Conservation (phyloP, 2,797 vertebrate genomes). For the Enteromius treurensis region DNA sequence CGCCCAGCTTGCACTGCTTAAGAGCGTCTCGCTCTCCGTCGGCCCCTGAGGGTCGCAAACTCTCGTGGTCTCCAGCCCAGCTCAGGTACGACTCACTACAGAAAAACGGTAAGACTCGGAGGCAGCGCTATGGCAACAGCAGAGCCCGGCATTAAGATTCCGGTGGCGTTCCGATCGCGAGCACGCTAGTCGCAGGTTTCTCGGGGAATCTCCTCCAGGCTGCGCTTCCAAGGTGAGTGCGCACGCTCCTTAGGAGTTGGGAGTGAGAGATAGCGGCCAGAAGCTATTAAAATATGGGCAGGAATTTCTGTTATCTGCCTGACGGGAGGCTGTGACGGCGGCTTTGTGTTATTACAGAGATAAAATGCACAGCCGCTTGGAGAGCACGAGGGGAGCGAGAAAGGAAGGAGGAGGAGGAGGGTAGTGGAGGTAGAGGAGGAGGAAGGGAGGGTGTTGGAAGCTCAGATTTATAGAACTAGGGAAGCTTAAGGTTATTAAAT, state of each 20-base stretch:
- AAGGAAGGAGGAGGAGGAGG: slow-evolving; percentile 48
- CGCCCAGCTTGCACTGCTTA: slow-evolving; percentile 28
- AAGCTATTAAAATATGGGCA: slow-evolving; percentile 90
- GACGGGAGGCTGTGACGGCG: slow-evolving; percentile 76
- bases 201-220: slow-evolving; percentile 81
- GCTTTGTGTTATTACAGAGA: slow-evolving; percentile 87
- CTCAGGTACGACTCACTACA: slow-evolving; percentile 29
- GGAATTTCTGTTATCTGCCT: slow-evolving; percentile 79
- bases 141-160: slow-evolving; percentile 64
- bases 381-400: slow-evolving; percentile 57
- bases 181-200: slow-evolving; percentile 70
- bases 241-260: slow-evolving; percentile 83
- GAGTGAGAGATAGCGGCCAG: slow-evolving; percentile 81
- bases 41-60: slow-evolving; percentile 32
- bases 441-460: slow-evolving; percentile 73
- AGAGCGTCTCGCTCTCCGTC: slow-evolving; percentile 24
- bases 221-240: slow-evolving; percentile 83
- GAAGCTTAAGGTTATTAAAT: slow-evolving; percentile 88
- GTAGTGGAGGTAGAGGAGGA: slow-evolving; percentile 54
- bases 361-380: slow-evolving; percentile 82
- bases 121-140: slow-evolving; percentile 58
- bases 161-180: slow-evolving; percentile 42
- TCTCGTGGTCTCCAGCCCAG: slow-evolving; percentile 30
- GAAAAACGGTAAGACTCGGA: slow-evolving; percentile 25
- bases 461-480: slow-evolving; percentile 82